Conservation (phyloP, 2,888 invertebrate genomes). For the Miltochrista miniata region DNA sequence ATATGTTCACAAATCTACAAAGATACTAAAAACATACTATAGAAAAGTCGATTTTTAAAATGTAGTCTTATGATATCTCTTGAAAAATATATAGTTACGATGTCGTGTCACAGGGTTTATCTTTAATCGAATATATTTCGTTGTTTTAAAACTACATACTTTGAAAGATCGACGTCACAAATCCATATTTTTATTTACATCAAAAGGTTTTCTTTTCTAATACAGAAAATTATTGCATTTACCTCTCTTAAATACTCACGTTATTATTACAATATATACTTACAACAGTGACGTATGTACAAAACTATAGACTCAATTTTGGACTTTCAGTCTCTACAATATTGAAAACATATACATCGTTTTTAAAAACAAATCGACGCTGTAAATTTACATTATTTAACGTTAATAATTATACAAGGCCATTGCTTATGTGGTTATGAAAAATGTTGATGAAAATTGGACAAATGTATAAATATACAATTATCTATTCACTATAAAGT, state of each 20-base stretch:
- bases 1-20: slow-evolving; percentile 20
- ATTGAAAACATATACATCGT: slow-evolving; percentile 67
- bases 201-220: slow-evolving; percentile 70
- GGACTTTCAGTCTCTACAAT: slow-evolving; percentile 83
- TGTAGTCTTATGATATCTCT: slow-evolving; percentile 11
- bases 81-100: slow-evolving; percentile 27
- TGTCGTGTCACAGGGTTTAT: slow-evolving; percentile 25
- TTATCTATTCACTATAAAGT: slow-evolving; percentile 27
- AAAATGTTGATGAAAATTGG: slow-evolving; percentile 45
- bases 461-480: slow-evolving; percentile 34
- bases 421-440: slow-evolving; percentile 56
- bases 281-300: slow-evolving; percentile 81
- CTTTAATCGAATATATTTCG: slow-evolving; percentile 41
- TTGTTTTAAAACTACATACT: slow-evolving; percentile 52
- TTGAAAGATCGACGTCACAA: slow-evolving; percentile 52
- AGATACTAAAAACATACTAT: slow-evolving; percentile 19
- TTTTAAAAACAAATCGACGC: slow-evolving; percentile 60
- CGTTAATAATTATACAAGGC: slow-evolving; percentile 73
- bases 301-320: slow-evolving; percentile 83
- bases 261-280: slow-evolving; percentile 76
- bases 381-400: slow-evolving; percentile 60
- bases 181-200: slow-evolving; percentile 68
- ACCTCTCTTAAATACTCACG: slow-evolving; percentile 74
- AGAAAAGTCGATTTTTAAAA: slow-evolving; percentile 13
- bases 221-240: slow-evolving; percentile 81